Evolutionary conservation across 2,113 vertebrate species (phyloP).

Genomic region (Phrynosoma platyrhinos): DNA sequence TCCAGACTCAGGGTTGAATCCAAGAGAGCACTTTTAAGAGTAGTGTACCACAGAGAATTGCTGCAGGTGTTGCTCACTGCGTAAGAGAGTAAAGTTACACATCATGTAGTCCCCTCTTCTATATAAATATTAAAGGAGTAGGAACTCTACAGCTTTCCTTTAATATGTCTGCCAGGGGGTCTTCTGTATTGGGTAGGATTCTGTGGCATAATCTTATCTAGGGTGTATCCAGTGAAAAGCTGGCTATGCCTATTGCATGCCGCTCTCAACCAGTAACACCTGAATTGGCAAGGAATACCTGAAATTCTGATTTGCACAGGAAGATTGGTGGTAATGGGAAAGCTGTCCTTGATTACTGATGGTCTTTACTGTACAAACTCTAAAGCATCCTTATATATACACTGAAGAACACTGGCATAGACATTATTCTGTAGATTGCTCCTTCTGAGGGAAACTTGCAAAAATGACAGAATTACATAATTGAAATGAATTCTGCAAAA

Average conservation of each 20-base stretch:
- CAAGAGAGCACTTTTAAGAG: too few relatives aligned
- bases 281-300: background rate
- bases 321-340: background rate
- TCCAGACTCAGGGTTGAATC: too few relatives aligned
- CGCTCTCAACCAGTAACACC: background rate
- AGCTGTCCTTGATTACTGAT: background rate
- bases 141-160: too few relatives aligned
- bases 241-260: background rate
- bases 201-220: background rate
- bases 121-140: too few relatives aligned
- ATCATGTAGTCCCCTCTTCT: too few relatives aligned
- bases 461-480: rapidly evolving
- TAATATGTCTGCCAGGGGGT: too few relatives aligned
- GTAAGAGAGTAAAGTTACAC: too few relatives aligned
- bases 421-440: background rate
- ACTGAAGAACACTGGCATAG: background rate
- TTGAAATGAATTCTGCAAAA: background rate
- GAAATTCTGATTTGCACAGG: background rate
- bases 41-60: too few relatives aligned
- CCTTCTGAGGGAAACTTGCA: rapidly evolving
- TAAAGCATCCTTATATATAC: background rate
- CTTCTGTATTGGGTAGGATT: background rate
- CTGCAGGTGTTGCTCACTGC: too few relatives aligned
- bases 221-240: background rate
- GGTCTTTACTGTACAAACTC: background rate